phyloP scores from a whole-genome alignment of 2,113 vertebrate species.

The Salvelinus alpinus region DNA sequence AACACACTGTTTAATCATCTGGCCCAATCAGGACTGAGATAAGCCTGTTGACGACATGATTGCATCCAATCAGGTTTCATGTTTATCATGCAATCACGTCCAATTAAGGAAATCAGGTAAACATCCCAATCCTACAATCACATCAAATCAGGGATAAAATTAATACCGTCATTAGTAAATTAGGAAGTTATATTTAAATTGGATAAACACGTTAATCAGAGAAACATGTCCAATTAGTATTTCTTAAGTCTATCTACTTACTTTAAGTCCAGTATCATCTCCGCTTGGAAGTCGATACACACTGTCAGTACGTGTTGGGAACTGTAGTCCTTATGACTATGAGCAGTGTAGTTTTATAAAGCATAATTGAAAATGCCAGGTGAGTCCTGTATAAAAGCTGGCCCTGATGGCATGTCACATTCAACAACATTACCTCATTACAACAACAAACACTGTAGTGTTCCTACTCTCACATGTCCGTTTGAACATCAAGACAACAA shows the following conservation, averaged over 20 bases:
- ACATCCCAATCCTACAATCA: constrained; percentile 38
- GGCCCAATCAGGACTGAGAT: constrained; percentile 15
- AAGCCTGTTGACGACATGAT: constrained; percentile 20
- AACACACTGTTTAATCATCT: not conserved
- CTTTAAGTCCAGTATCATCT: constrained; percentile 24
- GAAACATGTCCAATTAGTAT: constrained; percentile 32
- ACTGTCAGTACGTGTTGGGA: not conserved
- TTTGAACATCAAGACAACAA: constrained; percentile 11
- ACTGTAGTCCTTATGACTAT: not conserved
- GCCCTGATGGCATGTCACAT: not conserved
- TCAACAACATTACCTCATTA: constrained; percentile 1
- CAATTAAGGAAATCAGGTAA: constrained; percentile 50
- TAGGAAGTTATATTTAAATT: constrained; percentile 26
- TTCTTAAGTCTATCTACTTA: constrained; percentile 22
- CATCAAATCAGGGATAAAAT: constrained; percentile 39
- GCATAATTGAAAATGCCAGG: constrained; percentile 16
- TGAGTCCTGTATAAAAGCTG: constrained; percentile 17
- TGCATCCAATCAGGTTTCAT: constrained; percentile 32
- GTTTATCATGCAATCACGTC: constrained; percentile 55
- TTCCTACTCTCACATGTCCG: constrained; percentile 12
- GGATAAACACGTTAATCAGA: constrained; percentile 35
- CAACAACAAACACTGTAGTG: not conserved
- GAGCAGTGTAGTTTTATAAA: not conserved
- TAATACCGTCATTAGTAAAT: constrained; percentile 1
- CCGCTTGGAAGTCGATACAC: not conserved